Conservation (phyloP, 2,797 vertebrate species). For the Mormyrus proboscirostris region DNA sequence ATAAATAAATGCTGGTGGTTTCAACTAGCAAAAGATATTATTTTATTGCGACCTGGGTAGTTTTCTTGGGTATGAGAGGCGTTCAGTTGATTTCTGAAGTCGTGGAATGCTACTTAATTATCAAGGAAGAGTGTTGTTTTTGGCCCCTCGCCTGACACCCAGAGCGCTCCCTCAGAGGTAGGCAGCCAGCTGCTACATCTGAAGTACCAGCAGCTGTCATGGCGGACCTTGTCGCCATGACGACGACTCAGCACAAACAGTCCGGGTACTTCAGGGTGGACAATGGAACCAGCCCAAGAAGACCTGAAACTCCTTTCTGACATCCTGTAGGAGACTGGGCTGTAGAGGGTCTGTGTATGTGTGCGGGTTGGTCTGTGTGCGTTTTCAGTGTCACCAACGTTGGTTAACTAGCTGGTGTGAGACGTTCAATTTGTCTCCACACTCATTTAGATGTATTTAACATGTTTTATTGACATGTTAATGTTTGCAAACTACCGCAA, state of each 20-base stretch:
- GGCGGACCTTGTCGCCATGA: not conserved
- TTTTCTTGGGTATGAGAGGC: not conserved
- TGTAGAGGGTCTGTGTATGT: not conserved
- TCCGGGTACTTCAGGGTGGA: slow-evolving; percentile 21
- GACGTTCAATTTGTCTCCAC: too few relatives aligned
- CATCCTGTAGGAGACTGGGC: not conserved
- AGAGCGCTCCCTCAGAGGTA: not conserved
- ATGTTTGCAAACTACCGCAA: not conserved
- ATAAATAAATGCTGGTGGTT: not conserved
- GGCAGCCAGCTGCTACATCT: not conserved
- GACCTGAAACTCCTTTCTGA: not conserved
- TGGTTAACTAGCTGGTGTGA: not conserved
- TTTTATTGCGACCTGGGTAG: not conserved
- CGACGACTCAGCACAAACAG: not conserved
- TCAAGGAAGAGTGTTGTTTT: not conserved
- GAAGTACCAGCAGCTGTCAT: not conserved
- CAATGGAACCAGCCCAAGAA: not conserved
- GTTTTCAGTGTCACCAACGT: not conserved
- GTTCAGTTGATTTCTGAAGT: not conserved
- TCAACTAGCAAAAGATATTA: not conserved
- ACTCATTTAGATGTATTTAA: not conserved
- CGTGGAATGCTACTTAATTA: not conserved
- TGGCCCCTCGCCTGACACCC: not conserved
- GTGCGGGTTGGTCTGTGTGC: not conserved
- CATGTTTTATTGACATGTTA: not conserved